phyloP scores from a whole-genome alignment of 1,140 invertebrate species.

The Nasonia giraulti region DNA sequence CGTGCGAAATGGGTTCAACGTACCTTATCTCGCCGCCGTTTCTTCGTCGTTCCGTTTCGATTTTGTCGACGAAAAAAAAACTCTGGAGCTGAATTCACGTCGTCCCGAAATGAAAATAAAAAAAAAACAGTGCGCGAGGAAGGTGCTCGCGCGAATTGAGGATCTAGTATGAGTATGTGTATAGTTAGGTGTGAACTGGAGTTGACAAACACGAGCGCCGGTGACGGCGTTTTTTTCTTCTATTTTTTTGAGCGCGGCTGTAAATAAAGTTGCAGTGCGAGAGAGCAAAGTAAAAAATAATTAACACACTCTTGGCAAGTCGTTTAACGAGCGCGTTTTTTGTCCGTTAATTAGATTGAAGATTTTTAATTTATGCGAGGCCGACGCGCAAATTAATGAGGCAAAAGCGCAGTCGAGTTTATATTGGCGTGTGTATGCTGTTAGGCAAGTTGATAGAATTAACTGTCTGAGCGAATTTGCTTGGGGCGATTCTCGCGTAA shows the following conservation, averaged over 20 bases:
- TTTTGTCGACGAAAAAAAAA: not conserved
- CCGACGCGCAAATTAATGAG: not conserved
- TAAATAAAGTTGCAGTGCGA: not conserved
- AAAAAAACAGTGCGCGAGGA: too few relatives aligned
- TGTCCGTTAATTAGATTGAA: constrained; percentile 1
- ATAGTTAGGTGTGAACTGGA: not conserved
- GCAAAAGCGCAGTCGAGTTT: not conserved
- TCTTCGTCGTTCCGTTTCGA: not conserved
- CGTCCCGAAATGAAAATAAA: too few relatives aligned
- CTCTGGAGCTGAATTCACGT: not conserved
- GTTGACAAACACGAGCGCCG: not conserved
- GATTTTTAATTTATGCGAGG: not conserved
- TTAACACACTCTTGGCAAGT: not conserved
- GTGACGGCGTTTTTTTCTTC: not conserved
- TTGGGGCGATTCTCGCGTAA: too few relatives aligned
- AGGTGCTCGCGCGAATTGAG: too few relatives aligned
- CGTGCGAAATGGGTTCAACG: not conserved
- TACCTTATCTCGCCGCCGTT: constrained; percentile 16
- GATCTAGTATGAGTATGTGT: not conserved
- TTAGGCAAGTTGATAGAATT: not conserved
- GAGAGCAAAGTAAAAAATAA: not conserved
- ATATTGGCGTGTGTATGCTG: not conserved
- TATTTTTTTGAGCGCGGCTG: not conserved
- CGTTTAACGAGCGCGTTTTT: not conserved
- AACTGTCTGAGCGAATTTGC: too few relatives aligned